Percentiles rank a stretch among this genome's conserved stretches.
Evolutionary conservation across 2,888 invertebrate species (phyloP).

Genomic region (Polia nebulosa): DNA sequence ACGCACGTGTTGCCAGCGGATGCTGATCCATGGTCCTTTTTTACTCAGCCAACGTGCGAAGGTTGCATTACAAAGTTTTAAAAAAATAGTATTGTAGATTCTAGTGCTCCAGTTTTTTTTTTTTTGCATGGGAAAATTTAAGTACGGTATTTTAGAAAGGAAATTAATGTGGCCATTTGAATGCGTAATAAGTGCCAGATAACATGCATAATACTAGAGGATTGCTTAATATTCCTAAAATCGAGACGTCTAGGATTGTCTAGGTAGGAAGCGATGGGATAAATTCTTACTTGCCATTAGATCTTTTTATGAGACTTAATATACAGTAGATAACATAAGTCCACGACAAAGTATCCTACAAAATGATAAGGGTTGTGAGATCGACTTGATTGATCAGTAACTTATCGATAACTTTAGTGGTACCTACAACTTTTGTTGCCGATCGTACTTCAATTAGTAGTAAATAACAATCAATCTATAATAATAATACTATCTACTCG

Average conservation of each 20-base stretch:
- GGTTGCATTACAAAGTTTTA: slow-evolving; percentile 29
- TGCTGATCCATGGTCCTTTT: slow-evolving; percentile 72
- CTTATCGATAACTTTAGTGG: neutral
- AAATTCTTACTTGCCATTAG: neutral
- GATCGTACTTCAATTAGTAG: slow-evolving; percentile 9
- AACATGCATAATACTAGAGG: slow-evolving; percentile 12
- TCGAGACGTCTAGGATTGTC: slow-evolving; percentile 33
- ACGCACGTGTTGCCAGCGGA: slow-evolving; percentile 75
- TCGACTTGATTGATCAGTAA: neutral
- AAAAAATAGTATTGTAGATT: slow-evolving; percentile 19
- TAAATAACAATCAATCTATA: slow-evolving; percentile 37
- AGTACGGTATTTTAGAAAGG: slow-evolving; percentile 13
- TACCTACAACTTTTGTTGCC: neutral
- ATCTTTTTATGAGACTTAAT: too few relatives aligned
- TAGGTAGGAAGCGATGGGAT: slow-evolving; percentile 23
- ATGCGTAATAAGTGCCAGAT: slow-evolving; percentile 21
- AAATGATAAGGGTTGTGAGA: neutral
- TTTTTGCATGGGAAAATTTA: slow-evolving; percentile 1
- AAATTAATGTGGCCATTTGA: slow-evolving; percentile 26
- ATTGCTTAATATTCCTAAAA: slow-evolving; percentile 36
- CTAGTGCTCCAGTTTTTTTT: slow-evolving; percentile 3
- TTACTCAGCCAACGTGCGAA: slow-evolving; percentile 60
- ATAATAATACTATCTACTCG: too few relatives aligned
- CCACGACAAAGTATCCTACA: neutral
- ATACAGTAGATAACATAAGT: neutral